A percentile compares a stretch with the other conserved stretches of the same genome.
Conservation (phyloP, 2,888 invertebrate species). For the Orgyia antiqua region DNA sequence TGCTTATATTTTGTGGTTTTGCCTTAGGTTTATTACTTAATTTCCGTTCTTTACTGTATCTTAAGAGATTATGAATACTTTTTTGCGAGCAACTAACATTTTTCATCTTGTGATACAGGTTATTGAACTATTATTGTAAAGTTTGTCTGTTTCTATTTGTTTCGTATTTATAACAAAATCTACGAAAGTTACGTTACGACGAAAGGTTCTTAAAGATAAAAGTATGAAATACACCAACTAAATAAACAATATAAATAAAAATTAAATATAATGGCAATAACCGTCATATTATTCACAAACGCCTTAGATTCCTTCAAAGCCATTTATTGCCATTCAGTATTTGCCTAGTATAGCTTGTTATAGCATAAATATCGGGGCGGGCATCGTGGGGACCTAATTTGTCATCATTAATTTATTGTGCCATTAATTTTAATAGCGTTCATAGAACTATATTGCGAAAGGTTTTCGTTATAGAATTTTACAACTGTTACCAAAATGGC, state of each 20-base stretch:
- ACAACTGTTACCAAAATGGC: slow-evolving; percentile 11
- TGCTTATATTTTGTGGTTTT: not conserved
- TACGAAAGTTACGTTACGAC: too few relatives aligned
- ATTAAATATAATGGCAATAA: too few relatives aligned
- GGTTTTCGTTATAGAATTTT: slow-evolving; percentile 10
- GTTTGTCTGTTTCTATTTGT: too few relatives aligned
- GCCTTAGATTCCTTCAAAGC: slow-evolving; percentile 4
- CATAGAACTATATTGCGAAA: slow-evolving; percentile 10
- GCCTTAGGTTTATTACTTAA: slow-evolving; percentile 1
- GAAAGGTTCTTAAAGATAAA: too few relatives aligned
- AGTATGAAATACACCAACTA: too few relatives aligned
- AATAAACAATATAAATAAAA: too few relatives aligned
- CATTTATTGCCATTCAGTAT: slow-evolving; percentile 7
- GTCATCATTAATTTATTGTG: slow-evolving; percentile 14
- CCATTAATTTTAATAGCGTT: slow-evolving; percentile 13
- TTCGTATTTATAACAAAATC: too few relatives aligned
- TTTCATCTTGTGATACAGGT: too few relatives aligned
- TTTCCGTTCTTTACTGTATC: not conserved
- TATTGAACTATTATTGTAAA: too few relatives aligned
- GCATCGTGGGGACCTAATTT: slow-evolving; percentile 10
- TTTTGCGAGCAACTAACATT: too few relatives aligned
- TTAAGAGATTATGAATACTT: not conserved
- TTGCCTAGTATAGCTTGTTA: slow-evolving; percentile 8
- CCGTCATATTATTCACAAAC: not conserved
- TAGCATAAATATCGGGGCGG: slow-evolving; percentile 10